phyloP scores from a whole-genome alignment of 2,888 invertebrate genomes.

The Elmis aenea region DNA sequence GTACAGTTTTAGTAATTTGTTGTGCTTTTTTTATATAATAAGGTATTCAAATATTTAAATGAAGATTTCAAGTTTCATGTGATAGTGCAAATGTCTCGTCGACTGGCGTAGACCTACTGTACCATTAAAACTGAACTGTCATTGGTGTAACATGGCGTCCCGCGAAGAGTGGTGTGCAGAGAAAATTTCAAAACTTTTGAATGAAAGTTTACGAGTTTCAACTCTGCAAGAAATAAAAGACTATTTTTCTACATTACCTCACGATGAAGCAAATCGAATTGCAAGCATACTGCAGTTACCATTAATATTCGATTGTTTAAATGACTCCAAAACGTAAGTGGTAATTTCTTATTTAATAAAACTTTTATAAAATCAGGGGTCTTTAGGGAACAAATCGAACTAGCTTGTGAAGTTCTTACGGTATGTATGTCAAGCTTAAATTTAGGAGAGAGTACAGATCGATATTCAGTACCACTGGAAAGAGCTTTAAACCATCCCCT shows the following conservation, averaged over 20 bases:
- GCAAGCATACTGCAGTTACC: slow-evolving; percentile 50
- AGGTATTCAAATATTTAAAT: too few species aligned
- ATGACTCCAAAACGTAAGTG: slow-evolving; percentile 50
- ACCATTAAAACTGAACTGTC: too few species aligned
- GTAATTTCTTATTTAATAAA: slow-evolving; percentile 20
- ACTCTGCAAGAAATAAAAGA: slow-evolving; percentile 48
- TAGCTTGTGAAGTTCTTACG: slow-evolving; percentile 62
- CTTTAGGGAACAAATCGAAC: slow-evolving; percentile 54
- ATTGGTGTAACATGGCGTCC: slow-evolving; percentile 16
- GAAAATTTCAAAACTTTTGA: slow-evolving; percentile 45
- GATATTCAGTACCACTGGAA: slow-evolving; percentile 57
- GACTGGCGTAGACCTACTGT: too few species aligned
- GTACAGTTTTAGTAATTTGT: too few species aligned
- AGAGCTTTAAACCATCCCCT: slow-evolving; percentile 60
- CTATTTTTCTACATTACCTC: slow-evolving; percentile 41
- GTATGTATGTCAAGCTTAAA: slow-evolving; percentile 60
- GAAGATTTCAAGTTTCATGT: too few species aligned
- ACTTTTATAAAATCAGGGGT: slow-evolving; percentile 16
- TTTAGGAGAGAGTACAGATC: slow-evolving; percentile 55
- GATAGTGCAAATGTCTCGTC: too few species aligned
- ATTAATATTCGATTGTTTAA: slow-evolving; percentile 60
- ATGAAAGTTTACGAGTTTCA: slow-evolving; percentile 45
- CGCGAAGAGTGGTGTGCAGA: slow-evolving; percentile 49
- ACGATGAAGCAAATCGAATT: slow-evolving; percentile 43
- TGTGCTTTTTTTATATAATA: too few species aligned